Percentiles rank a stretch among this genome's conserved stretches.
These are phyloP conservation scores for Eurois occulta DNA, from an alignment of 2,888 invertebrate species.

Conservation along the genomic window DNA sequence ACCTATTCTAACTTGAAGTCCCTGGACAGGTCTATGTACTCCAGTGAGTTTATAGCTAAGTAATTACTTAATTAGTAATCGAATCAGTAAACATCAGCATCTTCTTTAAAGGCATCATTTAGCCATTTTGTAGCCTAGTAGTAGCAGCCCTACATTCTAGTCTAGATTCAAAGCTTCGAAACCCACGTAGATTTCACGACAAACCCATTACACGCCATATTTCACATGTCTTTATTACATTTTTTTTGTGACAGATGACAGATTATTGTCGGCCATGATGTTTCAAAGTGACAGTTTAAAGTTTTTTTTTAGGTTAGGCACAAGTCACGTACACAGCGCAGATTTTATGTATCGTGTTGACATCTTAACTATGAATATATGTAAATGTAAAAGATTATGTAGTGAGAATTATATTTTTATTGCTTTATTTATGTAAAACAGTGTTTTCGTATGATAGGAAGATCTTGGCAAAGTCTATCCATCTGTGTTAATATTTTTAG, in stretches of 20 bases:
- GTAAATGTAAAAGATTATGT: conserved; percentile 48
- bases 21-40: background rate
- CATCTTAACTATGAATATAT: conserved; percentile 51
- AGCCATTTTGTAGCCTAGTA: background rate
- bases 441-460: conserved; percentile 5
- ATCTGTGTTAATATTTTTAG: conserved; percentile 7
- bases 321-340: conserved; percentile 48
- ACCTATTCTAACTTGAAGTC: background rate
- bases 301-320: conserved; percentile 53
- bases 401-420: conserved; percentile 56
- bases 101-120: background rate
- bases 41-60: background rate
- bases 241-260: conserved; percentile 60
- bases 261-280: conserved; percentile 53
- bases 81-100: conserved; percentile 25
- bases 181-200: conserved; percentile 51
- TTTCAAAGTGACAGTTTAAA: conserved; percentile 50
- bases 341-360: conserved; percentile 52
- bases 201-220: conserved; percentile 47
- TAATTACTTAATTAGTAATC: conserved; percentile 17
- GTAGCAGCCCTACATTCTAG: conserved; percentile 41
- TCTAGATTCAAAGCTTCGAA: conserved; percentile 41
- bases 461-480: conserved; percentile 10
- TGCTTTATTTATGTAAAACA: conserved; percentile 39
- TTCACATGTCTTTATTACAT: conserved; percentile 51